phyloP scores from a whole-genome alignment of 1,140 invertebrate genomes.

The Drosophila sp. region DNA sequence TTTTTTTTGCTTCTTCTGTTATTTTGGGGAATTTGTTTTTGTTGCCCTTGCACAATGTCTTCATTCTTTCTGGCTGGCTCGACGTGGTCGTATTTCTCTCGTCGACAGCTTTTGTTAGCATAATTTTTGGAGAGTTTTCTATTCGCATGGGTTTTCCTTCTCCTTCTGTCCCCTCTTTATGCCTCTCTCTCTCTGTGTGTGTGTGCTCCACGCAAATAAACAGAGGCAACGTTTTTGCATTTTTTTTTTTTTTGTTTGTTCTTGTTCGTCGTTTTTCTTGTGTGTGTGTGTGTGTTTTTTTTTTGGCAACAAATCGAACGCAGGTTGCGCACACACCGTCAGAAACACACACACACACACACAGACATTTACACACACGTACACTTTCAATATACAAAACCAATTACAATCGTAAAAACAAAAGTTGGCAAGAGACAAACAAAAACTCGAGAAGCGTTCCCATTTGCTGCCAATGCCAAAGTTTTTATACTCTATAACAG shows the following conservation, averaged over 20 bases:
- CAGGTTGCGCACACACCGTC: constrained; percentile 50
- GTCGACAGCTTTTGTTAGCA: constrained; percentile 73
- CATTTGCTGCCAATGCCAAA: background rate
- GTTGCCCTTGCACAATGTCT: constrained; percentile 47
- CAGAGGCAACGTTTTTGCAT: constrained; percentile 24
- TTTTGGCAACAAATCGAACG: constrained; percentile 69
- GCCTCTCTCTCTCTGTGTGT: constrained; percentile 7
- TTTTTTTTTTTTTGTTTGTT: constrained; percentile 36
- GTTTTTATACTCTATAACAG: background rate
- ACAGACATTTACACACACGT: constrained; percentile 4
- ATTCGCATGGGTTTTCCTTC: background rate
- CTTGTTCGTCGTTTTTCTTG: constrained; percentile 11
- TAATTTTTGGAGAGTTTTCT: constrained; percentile 61
- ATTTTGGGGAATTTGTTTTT: background rate
- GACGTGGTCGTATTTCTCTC: constrained; percentile 23
- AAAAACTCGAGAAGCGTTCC: background rate
- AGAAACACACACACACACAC: constrained; percentile 14
- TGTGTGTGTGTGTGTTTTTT: constrained; percentile 17
- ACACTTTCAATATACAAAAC: constrained; percentile 55
- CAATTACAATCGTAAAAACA: constrained; percentile 66
- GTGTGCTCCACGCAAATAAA: constrained; percentile 46
- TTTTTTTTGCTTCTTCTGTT: constrained; percentile 6
- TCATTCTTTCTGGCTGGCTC: constrained; percentile 7
- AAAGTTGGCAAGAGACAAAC: constrained; percentile 16
- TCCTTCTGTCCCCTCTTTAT: background rate